phyloP scores from a whole-genome alignment of 2,797 vertebrate species.

The Borostomias antarcticus region DNA sequence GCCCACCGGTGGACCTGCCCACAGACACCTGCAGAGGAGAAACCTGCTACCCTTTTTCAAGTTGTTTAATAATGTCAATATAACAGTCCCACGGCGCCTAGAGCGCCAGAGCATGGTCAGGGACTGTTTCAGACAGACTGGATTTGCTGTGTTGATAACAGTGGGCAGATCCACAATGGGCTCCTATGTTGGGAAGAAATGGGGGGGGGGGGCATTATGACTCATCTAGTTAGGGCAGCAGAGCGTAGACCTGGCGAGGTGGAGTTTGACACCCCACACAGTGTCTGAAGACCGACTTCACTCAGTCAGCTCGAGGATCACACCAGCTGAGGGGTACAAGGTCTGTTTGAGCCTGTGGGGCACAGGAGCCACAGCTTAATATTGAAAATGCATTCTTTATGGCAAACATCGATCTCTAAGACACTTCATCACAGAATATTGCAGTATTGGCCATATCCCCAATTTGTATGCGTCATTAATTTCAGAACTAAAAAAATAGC shows the following conservation, averaged over 20 bases:
- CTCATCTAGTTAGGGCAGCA: constrained; percentile 24
- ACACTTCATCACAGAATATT: constrained; percentile 12
- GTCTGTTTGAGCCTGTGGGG: constrained; percentile 9
- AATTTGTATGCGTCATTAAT: neutral
- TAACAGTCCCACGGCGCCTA: neutral
- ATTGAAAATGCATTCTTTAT: neutral
- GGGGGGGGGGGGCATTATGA: constrained; percentile 15
- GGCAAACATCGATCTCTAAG: neutral
- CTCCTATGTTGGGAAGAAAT: constrained; percentile 5
- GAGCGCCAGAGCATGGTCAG: neutral
- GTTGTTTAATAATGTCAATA: neutral
- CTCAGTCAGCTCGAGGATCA: constrained; percentile 20
- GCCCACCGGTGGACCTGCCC: no score
- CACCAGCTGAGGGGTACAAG: constrained; percentile 13
- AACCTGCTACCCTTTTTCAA: no score
- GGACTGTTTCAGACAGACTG: neutral
- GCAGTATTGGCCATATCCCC: constrained; percentile 36
- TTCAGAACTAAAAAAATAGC: constrained; percentile 11
- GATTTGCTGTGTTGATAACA: neutral
- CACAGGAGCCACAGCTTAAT: constrained; percentile 7
- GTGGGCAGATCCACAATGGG: constrained; percentile 5
- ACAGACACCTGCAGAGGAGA: no score
- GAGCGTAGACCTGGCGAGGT: constrained; percentile 20
- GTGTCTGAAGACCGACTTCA: constrained; percentile 38
- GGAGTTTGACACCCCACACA: constrained; percentile 7